A percentile compares a stretch with the other conserved stretches of the same genome.
phyloP scores from a whole-genome alignment of 2,888 invertebrate genomes.

The Spicauda simplicius region DNA sequence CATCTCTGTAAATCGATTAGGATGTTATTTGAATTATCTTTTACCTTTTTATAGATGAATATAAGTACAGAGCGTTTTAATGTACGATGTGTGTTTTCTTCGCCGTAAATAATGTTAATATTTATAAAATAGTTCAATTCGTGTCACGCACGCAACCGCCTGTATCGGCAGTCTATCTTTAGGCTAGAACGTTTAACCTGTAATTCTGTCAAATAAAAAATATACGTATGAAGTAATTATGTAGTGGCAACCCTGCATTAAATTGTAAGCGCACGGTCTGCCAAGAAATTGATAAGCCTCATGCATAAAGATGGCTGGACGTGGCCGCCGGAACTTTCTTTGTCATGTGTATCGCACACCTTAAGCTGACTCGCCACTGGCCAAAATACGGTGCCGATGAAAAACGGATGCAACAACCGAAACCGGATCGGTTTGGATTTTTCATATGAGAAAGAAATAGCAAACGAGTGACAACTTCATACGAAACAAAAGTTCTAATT shows the following conservation, averaged over 20 bases:
- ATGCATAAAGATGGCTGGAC: constrained; percentile 67
- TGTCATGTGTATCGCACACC: constrained; percentile 47
- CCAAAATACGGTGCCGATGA: neutral
- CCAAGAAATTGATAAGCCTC: constrained; percentile 72
- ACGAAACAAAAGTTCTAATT: too few species aligned
- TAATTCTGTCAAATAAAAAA: constrained; percentile 34
- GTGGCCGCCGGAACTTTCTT: constrained; percentile 57
- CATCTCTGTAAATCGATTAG: too few species aligned
- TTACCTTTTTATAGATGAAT: constrained; percentile 12
- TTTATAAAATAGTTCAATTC: constrained; percentile 35
- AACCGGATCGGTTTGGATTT: too few species aligned
- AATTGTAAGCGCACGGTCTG: constrained; percentile 58
- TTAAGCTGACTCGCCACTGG: neutral
- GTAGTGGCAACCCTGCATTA: constrained; percentile 63
- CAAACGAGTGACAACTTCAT: too few species aligned
- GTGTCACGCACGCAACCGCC: constrained; percentile 18
- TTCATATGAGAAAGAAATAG: too few species aligned
- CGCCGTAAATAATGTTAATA: constrained; percentile 12
- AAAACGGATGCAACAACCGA: too few species aligned
- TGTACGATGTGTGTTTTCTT: constrained; percentile 6
- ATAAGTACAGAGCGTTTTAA: constrained; percentile 5
- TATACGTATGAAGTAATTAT: constrained; percentile 54
- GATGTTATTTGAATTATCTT: too few species aligned
- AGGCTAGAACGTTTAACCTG: constrained; percentile 28
- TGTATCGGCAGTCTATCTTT: constrained; percentile 23